Evolutionary conservation across 2,888 invertebrate genomes (phyloP), one percentile per base, ranked within the genome.

Genomic region (Tortrix viridana): DNA sequence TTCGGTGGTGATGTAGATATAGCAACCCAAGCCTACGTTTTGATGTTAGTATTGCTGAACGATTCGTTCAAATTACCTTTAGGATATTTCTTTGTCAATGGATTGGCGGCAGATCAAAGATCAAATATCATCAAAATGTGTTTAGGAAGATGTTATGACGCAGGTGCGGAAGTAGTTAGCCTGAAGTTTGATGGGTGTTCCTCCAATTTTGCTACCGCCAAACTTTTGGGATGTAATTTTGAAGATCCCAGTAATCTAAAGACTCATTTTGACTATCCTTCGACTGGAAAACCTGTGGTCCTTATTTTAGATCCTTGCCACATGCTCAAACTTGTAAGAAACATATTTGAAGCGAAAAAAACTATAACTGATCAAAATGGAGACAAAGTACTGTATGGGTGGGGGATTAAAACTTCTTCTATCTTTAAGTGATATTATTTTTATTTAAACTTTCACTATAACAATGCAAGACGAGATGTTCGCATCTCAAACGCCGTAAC

Each of bases 61-160:
- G 32, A 58, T 3, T n/a, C 38, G 0, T 58, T 6, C 9, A 48
- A 41, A 47, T 26, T 64, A n/a, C 58, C 63, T 12, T 2, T 58
- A 1, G 58, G 16, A 5, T 64, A 64, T 48, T 64, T 57, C 26
- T 64, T 58, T 9, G 44, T 64, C 1, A 18, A 58, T 7, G 18
- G 54, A 1, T 44, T 58, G 3, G 32, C 47, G 9, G 63, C 44
- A n/a, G 32, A 64, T 5, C 3, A 20, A 12, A 58, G 22, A 18
- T 19, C 32, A 1, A 58, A 54, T 20, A 4, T 64, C 1, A 58
- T 64, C 1, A 43, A 38, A 37, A 41, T 49, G 12, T 23, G 20
- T 3, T 44, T 64, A 20, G 12, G 43, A 4, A 64, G 49, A 37
- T 58, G 54, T 23, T 49, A 53, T n/a, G 49, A 63, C 12, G 26